These are phyloP conservation scores for Lasioglossum pauxillum DNA, from an alignment of 2,888 invertebrate genomes.

Conservation along the genomic window DNA sequence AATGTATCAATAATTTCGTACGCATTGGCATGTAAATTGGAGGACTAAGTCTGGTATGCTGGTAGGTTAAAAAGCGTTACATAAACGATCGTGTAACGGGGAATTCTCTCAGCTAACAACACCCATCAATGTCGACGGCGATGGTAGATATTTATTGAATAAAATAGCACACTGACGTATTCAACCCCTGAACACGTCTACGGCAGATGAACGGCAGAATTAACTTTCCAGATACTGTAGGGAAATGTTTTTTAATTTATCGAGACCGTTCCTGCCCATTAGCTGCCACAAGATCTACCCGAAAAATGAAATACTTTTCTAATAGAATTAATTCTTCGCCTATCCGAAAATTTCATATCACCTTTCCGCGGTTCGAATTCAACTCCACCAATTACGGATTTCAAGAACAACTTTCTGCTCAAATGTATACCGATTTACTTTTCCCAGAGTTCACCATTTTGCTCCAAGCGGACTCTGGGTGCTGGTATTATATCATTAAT, in stretches of 20 bases:
- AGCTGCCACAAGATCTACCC: background rate
- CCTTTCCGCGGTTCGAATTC: background rate
- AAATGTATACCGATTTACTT: background rate
- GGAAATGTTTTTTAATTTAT: constrained; percentile 8
- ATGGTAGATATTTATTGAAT: constrained; percentile 57
- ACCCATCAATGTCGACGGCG: constrained; percentile 41
- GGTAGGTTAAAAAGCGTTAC: constrained; percentile 49
- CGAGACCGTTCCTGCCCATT: background rate
- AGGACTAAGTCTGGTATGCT: constrained; percentile 36
- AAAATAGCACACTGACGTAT: constrained; percentile 50
- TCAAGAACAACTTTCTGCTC: background rate
- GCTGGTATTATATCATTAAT: background rate
- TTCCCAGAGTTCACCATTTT: background rate
- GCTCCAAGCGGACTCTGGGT: background rate
- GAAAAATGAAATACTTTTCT: background rate
- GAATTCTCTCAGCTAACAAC: constrained; percentile 51
- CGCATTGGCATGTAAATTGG: constrained; percentile 44
- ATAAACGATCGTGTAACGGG: constrained; percentile 46
- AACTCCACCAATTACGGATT: background rate
- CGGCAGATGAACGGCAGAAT: constrained; percentile 27
- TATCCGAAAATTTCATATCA: constrained; percentile 1
- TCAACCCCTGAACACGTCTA: constrained; percentile 23
- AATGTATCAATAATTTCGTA: constrained; percentile 38
- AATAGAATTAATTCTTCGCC: constrained; percentile 3
- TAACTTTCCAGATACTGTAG: constrained; percentile 22